Evolutionary conservation across 2,113 vertebrate species (phyloP).

Genomic region (Phylloscopus whistleri): DNA sequence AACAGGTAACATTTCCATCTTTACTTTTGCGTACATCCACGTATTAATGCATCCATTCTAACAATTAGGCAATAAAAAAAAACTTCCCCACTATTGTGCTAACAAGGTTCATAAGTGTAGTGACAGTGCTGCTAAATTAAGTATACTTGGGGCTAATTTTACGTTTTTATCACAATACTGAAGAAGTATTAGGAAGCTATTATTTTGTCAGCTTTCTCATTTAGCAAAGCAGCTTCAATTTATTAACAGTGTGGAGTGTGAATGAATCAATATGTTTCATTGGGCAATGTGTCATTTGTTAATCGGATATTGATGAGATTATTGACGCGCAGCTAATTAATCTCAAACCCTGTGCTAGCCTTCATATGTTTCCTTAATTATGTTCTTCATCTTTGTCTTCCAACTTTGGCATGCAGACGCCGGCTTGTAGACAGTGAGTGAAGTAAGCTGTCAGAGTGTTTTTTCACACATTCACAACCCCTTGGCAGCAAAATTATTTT

Average conservation of each 20-base stretch:
- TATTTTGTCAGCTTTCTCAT: conserved; percentile 86
- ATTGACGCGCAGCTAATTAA: conserved; percentile 99
- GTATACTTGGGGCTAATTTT: conserved; percentile 75
- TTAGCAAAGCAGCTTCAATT: conserved; percentile 91
- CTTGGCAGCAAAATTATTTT: conserved; percentile 77
- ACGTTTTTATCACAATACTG: conserved; percentile 75
- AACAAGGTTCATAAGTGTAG: conserved; percentile 51
- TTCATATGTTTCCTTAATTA: conserved; percentile 99
- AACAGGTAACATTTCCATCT: neutral
- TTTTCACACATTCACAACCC: conserved; percentile 75
- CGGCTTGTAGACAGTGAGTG: conserved; percentile 77
- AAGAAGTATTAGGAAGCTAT: conserved; percentile 75
- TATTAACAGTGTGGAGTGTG: conserved; percentile 90
- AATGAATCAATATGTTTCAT: conserved; percentile 97
- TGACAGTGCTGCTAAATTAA: conserved; percentile 73
- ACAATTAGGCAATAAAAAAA: neutral
- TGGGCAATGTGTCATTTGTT: conserved; percentile 99
- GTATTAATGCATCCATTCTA: neutral
- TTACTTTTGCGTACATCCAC: neutral
- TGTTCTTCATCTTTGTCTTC: conserved; percentile 95
- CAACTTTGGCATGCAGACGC: conserved; percentile 75
- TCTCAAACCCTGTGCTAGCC: conserved; percentile 86
- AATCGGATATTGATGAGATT: conserved; percentile 99
- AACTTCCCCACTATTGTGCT: neutral
- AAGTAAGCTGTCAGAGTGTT: conserved; percentile 79